These are phyloP conservation scores for Watsonalla cultraria DNA, from an alignment of 2,888 invertebrate genomes.

Conservation along the genomic window DNA sequence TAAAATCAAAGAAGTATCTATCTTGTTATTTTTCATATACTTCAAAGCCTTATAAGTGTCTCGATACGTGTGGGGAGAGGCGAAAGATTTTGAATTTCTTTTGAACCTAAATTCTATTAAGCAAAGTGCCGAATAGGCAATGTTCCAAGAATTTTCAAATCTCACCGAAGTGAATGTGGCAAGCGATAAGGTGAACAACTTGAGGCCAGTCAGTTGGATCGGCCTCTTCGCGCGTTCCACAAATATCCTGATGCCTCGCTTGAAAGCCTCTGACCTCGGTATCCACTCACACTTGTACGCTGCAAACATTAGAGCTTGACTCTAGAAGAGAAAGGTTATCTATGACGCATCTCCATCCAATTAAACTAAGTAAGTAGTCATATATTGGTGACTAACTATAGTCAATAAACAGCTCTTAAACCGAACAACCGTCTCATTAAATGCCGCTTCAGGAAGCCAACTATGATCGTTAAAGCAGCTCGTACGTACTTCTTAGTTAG, in stretches of 20 bases:
- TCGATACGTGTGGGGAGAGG: not conserved
- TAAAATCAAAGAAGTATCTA: no score
- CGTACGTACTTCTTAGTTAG: no score
- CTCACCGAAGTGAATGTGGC: not conserved
- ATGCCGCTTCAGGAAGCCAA: no score
- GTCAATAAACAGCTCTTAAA: no score
- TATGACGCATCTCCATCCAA: no score
- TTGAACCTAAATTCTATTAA: not conserved
- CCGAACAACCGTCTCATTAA: no score
- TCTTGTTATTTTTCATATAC: no score
- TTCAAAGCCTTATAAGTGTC: no score
- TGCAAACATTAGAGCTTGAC: slow-evolving; percentile 22
- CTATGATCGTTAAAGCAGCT: no score
- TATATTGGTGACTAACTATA: no score
- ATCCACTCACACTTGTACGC: slow-evolving; percentile 38
- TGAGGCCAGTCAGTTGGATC: slow-evolving; percentile 29
- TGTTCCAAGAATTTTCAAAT: not conserved
- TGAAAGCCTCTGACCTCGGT: slow-evolving; percentile 24
- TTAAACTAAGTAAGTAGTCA: no score
- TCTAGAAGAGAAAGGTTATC: not conserved
- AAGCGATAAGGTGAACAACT: slow-evolving; percentile 26
- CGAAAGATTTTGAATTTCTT: not conserved
- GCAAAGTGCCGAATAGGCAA: not conserved
- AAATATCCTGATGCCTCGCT: slow-evolving; percentile 27
- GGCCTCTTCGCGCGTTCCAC: slow-evolving; percentile 28